Conservation (phyloP, 1,140 invertebrate species). For the Drosophila pandora region DNA sequence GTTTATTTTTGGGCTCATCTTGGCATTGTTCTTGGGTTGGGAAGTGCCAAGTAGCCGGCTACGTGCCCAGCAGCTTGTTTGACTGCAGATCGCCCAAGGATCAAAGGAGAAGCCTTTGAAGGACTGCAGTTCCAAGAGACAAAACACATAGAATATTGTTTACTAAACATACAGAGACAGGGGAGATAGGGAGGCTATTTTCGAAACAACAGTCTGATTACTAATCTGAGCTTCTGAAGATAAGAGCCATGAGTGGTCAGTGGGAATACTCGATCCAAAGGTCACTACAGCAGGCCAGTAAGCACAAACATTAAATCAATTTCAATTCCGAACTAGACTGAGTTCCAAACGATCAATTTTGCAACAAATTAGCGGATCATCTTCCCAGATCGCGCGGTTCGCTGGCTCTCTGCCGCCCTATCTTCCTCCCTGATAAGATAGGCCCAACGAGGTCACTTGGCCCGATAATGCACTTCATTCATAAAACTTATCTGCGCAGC, state of each 20-base stretch:
- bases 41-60: slow-evolving; percentile 44
- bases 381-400: slow-evolving; percentile 27
- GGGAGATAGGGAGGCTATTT: not conserved
- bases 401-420: slow-evolving; percentile 3
- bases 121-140: slow-evolving; percentile 11
- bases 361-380: slow-evolving; percentile 17
- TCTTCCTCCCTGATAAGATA: slow-evolving; percentile 59
- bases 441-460: slow-evolving; percentile 34
- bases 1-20: slow-evolving; percentile 74
- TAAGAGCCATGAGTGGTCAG: not conserved
- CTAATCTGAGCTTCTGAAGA: not conserved
- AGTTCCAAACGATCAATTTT: not conserved
- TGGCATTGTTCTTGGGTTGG: slow-evolving; percentile 32
- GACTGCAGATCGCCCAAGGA: slow-evolving; percentile 38
- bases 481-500: slow-evolving; percentile 36
- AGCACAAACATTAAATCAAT: slow-evolving; percentile 20
- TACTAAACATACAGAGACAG: slow-evolving; percentile 12
- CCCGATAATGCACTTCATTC: slow-evolving; percentile 47
- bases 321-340: slow-evolving; percentile 1
- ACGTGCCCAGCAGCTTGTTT: slow-evolving; percentile 68
- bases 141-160: slow-evolving; percentile 25
- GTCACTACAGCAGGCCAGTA: not conserved
- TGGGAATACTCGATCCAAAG: not conserved
- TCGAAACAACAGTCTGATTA: not conserved
- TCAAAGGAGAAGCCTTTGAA: slow-evolving; percentile 43